Evolutionary conservation across 2,113 vertebrate species (phyloP), one percentile per base, ranked within the genome.

Genomic region (Ceyx margarethae): DNA sequence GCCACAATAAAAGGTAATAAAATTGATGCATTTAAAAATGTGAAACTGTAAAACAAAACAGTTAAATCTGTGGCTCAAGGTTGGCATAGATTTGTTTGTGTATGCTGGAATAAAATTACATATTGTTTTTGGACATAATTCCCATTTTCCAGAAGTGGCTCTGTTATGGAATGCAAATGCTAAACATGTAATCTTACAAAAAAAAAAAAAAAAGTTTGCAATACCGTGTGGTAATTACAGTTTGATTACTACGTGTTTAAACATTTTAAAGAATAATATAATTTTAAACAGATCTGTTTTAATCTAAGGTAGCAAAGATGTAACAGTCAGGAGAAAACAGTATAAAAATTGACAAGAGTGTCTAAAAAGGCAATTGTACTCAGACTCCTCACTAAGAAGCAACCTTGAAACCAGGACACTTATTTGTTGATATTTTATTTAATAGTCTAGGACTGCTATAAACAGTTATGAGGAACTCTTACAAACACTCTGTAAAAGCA

Each of bases 121-220:
- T 82, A 77, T 91, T 90, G 28, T 2, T 83, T 85, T 89, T 90
- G 73, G 81, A 60, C 67, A 88, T 43, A 71, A 84, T 56, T 88
- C 31, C 35, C 5, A 31, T 64, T 93, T 90, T 88, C 76, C 91
- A 90, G 62, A 90, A 94, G 76, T 4, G 33, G 11, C 10, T 95
- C n/a, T 18, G 6, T 71, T 62, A 90, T 21, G 65, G 73, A 93
- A 88, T 46, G 42, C 11, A 92, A 89, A 75, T 13, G 57, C 43
- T 74, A 91, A 92, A 81, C 29, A 48, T 10, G 13, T 22, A 90
- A 64, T 26, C 65, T 74, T 46, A 73, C 17, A 16, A 23, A 79
- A 53, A 94, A 69, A 90, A 35, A 57, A 37, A 7, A 14, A 33
- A 75, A 69, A 90, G n/a, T 61, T 64, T 48, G 66, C 72, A 94